These are phyloP conservation scores for Tetheella fluctuosa DNA, from an alignment of 2,888 invertebrate genomes.

Conservation along the genomic window DNA sequence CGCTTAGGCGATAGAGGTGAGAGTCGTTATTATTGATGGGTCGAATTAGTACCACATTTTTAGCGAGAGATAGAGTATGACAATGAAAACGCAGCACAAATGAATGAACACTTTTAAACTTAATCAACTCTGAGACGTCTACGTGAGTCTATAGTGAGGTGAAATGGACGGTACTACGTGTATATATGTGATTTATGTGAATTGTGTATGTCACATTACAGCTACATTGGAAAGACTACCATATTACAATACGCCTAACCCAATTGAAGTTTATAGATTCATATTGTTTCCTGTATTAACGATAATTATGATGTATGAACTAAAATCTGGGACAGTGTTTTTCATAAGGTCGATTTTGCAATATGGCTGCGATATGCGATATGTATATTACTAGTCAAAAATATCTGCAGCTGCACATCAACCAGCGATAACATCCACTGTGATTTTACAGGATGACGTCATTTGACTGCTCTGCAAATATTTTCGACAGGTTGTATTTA, in stretches of 20 bases:
- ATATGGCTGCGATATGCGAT: not conserved
- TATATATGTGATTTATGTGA: not conserved
- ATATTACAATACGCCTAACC: not conserved
- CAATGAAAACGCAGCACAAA: constrained; percentile 38
- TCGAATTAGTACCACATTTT: constrained; percentile 10
- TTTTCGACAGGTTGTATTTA: not conserved
- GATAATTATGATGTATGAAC: no score
- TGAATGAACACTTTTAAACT: not conserved
- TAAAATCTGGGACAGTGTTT: no score
- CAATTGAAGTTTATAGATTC: no score
- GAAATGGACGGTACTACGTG: constrained; percentile 1
- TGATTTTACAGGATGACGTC: not conserved
- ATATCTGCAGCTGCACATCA: not conserved
- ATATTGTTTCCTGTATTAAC: no score
- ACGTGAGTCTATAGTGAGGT: constrained; percentile 1
- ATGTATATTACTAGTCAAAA: not conserved
- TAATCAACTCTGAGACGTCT: not conserved
- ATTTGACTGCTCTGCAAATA: not conserved
- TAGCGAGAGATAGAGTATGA: constrained; percentile 29
- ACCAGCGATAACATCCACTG: not conserved
- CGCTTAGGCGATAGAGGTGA: constrained; percentile 29
- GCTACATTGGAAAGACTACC: not conserved
- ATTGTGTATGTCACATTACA: not conserved
- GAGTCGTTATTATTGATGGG: constrained; percentile 3
- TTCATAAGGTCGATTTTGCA: not conserved